A percentile compares a stretch with the other conserved stretches of the same genome.
These are phyloP conservation scores for Homarus americanus DNA, from an alignment of 1,140 invertebrate genomes.

Conservation along the genomic window DNA sequence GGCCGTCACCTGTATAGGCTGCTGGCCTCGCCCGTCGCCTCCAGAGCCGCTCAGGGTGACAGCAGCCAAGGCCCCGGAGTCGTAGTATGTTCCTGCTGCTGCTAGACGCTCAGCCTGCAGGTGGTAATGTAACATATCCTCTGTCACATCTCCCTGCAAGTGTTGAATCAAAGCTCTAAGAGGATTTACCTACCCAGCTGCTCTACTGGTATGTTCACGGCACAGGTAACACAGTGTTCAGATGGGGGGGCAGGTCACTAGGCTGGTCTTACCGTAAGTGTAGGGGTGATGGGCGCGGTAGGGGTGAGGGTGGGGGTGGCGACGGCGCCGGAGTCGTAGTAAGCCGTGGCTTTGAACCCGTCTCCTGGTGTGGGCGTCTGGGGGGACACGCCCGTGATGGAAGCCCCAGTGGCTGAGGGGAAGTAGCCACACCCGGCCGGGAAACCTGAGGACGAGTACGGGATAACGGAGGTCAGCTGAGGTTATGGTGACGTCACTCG, in stretches of 20 bases:
- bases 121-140: conserved; percentile 61
- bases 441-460: conserved; percentile 57
- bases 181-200: conserved; percentile 18
- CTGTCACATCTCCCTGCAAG: conserved; percentile 62
- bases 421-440: conserved; percentile 74
- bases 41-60: conserved; percentile 68
- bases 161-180: not conserved
- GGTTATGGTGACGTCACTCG: conserved; percentile 18
- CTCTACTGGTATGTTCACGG: not conserved
- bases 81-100: conserved; percentile 70
- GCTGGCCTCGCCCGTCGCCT: conserved; percentile 63
- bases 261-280: conserved; percentile 64
- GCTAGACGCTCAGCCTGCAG: conserved; percentile 72
- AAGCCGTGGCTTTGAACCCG: conserved; percentile 73
- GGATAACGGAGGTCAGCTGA: conserved; percentile 14
- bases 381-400: conserved; percentile 73
- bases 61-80: conserved; percentile 60
- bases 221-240: not conserved
- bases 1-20: conserved; percentile 70
- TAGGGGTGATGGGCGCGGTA: conserved; percentile 74
- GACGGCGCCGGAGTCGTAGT: conserved; percentile 74
- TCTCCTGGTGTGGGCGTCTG: conserved; percentile 73
- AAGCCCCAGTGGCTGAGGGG: conserved; percentile 72
- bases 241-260: not conserved
- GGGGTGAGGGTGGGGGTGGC: conserved; percentile 74